Conservation (phyloP, 1,140 invertebrate species). For the Lepidurus arcticus region DNA sequence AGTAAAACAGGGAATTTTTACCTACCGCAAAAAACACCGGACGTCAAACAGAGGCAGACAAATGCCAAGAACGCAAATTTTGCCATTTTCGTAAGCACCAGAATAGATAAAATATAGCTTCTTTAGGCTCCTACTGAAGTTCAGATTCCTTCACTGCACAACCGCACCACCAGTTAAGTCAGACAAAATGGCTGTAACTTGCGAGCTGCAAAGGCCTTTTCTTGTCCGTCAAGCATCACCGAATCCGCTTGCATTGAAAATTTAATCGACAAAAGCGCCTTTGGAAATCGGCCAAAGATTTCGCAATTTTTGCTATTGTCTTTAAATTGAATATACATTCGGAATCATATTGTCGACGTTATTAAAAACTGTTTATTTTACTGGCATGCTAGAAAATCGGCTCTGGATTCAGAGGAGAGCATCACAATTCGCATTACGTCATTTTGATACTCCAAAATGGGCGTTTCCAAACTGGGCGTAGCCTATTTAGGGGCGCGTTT, state of each 20-base stretch:
- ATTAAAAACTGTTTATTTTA: too few species aligned
- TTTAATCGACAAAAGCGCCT: too few species aligned
- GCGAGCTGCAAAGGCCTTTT: background rate
- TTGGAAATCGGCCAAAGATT: too few species aligned
- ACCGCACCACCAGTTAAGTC: background rate
- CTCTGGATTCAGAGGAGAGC: too few species aligned
- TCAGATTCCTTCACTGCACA: background rate
- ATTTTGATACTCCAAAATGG: background rate
- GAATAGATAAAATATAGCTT: background rate
- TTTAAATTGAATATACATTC: too few species aligned
- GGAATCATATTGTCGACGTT: too few species aligned
- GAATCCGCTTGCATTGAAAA: too few species aligned
- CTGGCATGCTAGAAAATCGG: background rate
- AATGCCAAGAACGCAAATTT: background rate
- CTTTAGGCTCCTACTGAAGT: background rate
- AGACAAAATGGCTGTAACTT: background rate
- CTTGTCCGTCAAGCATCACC: background rate
- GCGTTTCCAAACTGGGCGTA: background rate
- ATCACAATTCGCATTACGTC: background rate
- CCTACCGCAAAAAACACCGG: background rate
- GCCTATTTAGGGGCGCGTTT: conserved; percentile 13
- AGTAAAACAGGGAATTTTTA: background rate
- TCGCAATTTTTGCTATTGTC: too few species aligned
- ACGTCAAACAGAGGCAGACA: background rate
- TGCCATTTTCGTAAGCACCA: background rate